Conservation (phyloP, 2,888 invertebrate species). For the Nycteola revayana region DNA sequence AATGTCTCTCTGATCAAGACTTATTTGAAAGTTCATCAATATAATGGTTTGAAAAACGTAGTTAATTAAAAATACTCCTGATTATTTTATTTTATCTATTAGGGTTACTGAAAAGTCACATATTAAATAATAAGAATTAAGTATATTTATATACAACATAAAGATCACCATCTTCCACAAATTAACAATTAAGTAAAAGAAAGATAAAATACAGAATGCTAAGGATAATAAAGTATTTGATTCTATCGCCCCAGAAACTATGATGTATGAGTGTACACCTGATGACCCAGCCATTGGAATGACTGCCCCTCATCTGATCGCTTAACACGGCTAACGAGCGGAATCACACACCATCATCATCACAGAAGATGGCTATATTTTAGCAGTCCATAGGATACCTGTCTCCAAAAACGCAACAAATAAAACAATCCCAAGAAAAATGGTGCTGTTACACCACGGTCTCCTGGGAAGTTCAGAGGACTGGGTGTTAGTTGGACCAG, state of each 20-base stretch:
- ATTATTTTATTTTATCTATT: no score
- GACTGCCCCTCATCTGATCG: constrained; percentile 70
- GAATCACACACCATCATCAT: constrained; percentile 87
- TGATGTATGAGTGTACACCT: constrained; percentile 42
- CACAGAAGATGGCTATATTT: constrained; percentile 92
- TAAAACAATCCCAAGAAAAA: constrained; percentile 56
- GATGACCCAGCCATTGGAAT: constrained; percentile 60
- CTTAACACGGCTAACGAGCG: constrained; percentile 84
- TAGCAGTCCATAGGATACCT: constrained; percentile 92
- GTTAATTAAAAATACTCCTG: no score
- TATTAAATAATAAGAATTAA: no score
- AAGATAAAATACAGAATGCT: no score
- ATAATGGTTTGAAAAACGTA: no score
- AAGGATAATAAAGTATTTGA: constrained; percentile 49
- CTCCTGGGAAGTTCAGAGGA: constrained; percentile 89
- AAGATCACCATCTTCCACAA: no score
- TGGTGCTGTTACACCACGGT: constrained; percentile 90
- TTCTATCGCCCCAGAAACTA: constrained; percentile 46
- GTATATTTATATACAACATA: no score
- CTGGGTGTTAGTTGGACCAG: constrained; percentile 87
- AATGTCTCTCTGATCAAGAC: no score
- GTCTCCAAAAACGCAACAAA: constrained; percentile 60
- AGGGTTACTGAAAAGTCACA: no score
- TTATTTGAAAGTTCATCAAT: no score
- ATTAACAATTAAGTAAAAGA: no score